Percentiles rank a stretch among this genome's conserved stretches.
Conservation (phyloP, 2,797 vertebrate species). For the Propithecus perrieri region DNA sequence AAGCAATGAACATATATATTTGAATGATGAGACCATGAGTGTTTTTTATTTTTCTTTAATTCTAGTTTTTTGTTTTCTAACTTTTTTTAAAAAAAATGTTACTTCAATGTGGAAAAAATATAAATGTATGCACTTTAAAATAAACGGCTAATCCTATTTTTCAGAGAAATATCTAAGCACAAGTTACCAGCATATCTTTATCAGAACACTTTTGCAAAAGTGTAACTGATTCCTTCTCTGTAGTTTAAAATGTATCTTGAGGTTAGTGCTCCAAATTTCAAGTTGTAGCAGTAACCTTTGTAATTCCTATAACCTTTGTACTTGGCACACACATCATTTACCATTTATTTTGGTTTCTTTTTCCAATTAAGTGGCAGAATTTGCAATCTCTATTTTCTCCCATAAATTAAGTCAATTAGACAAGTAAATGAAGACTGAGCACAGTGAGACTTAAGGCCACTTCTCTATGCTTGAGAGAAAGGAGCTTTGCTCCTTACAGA, state of each 20-base stretch:
- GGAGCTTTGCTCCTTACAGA: background rate
- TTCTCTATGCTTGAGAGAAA: background rate
- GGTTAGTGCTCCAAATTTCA: background rate
- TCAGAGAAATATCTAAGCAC: background rate
- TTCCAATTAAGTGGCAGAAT: background rate
- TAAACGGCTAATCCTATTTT: background rate
- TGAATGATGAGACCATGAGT: background rate
- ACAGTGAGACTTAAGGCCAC: background rate
- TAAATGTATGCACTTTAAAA: background rate
- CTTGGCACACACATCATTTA: background rate
- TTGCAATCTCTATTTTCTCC: background rate
- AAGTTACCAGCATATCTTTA: background rate
- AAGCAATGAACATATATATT: background rate
- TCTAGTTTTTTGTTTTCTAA: background rate
- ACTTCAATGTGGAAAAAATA: background rate
- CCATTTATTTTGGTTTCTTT: constrained; percentile 28
- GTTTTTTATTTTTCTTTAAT: background rate
- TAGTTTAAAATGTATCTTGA: background rate
- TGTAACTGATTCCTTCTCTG: background rate
- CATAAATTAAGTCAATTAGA: constrained; percentile 47
- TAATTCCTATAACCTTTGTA: background rate
- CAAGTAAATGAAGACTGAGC: background rate
- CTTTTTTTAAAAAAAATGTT: background rate
- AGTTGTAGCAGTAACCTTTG: background rate
- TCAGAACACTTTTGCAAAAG: background rate